phyloP scores from a whole-genome alignment of 2,888 invertebrate genomes.

The Aporophyla lueneburgensis region DNA sequence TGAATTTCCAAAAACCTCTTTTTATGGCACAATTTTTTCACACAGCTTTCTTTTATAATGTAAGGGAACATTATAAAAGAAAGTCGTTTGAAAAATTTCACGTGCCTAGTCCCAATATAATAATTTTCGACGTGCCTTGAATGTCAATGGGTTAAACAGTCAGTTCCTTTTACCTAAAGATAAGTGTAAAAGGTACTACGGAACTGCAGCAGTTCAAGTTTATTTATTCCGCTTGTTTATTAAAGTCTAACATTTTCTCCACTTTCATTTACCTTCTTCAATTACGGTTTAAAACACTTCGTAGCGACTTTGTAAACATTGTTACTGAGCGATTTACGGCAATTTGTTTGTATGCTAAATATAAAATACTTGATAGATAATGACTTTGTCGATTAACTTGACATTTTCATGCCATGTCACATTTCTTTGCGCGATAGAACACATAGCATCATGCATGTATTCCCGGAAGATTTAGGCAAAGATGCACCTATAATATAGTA shows the following conservation, averaged over 20 bases:
- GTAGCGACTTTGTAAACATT: conserved; percentile 36
- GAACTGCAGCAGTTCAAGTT: conserved; percentile 15
- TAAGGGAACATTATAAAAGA: too few species aligned
- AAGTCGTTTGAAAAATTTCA: too few species aligned
- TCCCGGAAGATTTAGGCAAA: background rate
- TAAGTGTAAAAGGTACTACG: background rate
- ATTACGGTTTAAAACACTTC: conserved; percentile 32
- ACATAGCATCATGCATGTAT: background rate
- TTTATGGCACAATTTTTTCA: too few species aligned
- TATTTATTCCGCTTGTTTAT: conserved; percentile 39
- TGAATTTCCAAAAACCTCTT: too few species aligned
- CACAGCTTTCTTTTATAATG: too few species aligned
- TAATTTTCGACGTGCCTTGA: too few species aligned
- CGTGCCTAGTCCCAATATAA: too few species aligned
- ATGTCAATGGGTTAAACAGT: too few species aligned
- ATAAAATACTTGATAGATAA: conserved; percentile 11
- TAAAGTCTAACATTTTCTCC: conserved; percentile 23
- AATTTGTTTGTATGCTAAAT: conserved; percentile 23
- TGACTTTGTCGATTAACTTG: conserved; percentile 4
- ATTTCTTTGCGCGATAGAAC: background rate
- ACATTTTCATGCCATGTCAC: conserved; percentile 5
- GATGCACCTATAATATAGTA: background rate
- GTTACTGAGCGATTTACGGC: conserved; percentile 1
- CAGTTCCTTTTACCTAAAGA: too few species aligned
- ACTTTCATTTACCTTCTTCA: conserved; percentile 33